These are phyloP conservation scores for Paramormyrops kingsleyae DNA, from an alignment of 2,113 vertebrate species.

Conservation along the genomic window DNA sequence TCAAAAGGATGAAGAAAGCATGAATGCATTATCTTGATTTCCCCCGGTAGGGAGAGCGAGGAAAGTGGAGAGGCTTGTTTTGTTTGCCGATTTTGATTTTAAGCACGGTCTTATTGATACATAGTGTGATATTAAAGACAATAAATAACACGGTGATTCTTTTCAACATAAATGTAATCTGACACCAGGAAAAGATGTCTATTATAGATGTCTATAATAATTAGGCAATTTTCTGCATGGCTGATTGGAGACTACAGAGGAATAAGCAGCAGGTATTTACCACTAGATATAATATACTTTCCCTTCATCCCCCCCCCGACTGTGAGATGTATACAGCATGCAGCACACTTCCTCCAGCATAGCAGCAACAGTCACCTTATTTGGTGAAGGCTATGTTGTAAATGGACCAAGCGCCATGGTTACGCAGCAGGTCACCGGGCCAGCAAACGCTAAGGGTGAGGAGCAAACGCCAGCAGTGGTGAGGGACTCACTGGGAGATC, in stretches of 20 bases:
- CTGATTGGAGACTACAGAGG: conserved; percentile 13
- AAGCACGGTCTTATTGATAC: conserved; percentile 2
- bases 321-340: background rate
- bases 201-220: conserved; percentile 12
- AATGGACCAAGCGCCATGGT: background rate
- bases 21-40: conserved; percentile 64
- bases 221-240: background rate
- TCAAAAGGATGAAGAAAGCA: conserved; percentile 60
- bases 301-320: conserved; percentile 22
- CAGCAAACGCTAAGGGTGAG: background rate
- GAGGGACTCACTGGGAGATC: background rate
- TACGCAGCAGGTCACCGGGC: background rate
- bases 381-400: background rate
- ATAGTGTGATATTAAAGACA: background rate
- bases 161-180: background rate
- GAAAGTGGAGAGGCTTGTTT: conserved; percentile 1
- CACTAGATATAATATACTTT: conserved; percentile 13
- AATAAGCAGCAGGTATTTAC: conserved; percentile 6
- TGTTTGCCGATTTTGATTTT: background rate
- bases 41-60: conserved; percentile 38
- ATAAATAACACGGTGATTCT: background rate
- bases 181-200: background rate
- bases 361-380: background rate
- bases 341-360: background rate
- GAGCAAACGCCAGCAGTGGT: background rate